phyloP scores from a whole-genome alignment of 2,113 vertebrate genomes.

The Cyprinus carpio region DNA sequence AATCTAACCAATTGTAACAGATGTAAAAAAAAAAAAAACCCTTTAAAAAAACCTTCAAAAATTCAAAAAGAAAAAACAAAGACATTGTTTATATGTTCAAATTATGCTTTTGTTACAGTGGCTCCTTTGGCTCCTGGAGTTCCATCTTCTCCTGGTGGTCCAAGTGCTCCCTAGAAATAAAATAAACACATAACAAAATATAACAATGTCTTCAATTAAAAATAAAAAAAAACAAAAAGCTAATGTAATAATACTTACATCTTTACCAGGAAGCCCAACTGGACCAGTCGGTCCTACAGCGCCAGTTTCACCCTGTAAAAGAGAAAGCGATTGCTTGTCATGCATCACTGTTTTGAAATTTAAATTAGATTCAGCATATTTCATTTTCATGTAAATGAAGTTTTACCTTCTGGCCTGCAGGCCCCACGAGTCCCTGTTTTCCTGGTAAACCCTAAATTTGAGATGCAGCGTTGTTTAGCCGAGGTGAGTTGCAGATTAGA shows the following conservation, averaged over 20 bases:
- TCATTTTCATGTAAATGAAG: not conserved
- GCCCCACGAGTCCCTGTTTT: slow-evolving; percentile 71
- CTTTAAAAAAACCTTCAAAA: too few species aligned
- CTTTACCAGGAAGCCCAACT: slow-evolving; percentile 74
- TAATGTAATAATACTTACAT: slow-evolving; percentile 59
- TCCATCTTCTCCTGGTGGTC: slow-evolving; percentile 73
- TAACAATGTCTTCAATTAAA: not conserved
- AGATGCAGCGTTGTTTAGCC: slow-evolving; percentile 13
- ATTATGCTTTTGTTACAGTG: slow-evolving; percentile 63
- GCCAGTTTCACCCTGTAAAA: slow-evolving; percentile 73
- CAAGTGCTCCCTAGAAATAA: slow-evolving; percentile 68
- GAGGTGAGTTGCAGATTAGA: not conserved
- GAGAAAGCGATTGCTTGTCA: slow-evolving; percentile 5
- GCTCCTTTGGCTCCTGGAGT: slow-evolving; percentile 71
- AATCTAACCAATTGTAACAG: too few species aligned
- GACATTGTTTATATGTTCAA: not conserved
- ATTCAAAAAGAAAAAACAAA: too few species aligned
- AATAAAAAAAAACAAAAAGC: not conserved
- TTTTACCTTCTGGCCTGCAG: slow-evolving; percentile 71
- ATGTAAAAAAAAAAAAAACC: too few species aligned
- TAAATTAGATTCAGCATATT: not conserved
- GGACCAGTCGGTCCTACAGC: slow-evolving; percentile 69
- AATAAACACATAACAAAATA: not conserved
- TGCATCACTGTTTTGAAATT: not conserved
- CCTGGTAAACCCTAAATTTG: slow-evolving; percentile 75